These are phyloP conservation scores for Chymomyza procnemis DNA, from an alignment of 2,888 invertebrate species.

Conservation along the genomic window DNA sequence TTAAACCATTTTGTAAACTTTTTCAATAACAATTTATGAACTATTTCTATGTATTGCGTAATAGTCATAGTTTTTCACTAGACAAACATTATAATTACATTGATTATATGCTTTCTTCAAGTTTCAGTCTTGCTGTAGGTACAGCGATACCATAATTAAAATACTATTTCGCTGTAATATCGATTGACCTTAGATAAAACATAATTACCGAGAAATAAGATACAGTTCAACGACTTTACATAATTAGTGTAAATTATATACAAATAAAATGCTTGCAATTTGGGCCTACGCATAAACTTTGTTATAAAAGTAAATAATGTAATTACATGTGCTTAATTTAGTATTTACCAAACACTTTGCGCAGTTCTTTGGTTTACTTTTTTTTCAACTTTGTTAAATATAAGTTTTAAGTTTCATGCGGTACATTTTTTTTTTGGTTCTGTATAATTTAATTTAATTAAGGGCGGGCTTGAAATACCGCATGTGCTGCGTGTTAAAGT, in stretches of 20 bases:
- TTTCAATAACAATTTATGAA: too few species aligned
- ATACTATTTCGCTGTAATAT: background rate
- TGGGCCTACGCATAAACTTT: background rate
- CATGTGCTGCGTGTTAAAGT: conserved; percentile 66
- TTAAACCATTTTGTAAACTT: background rate
- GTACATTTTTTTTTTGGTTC: background rate
- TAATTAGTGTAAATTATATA: background rate
- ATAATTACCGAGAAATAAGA: background rate
- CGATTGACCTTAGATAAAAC: too few species aligned
- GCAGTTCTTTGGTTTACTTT: background rate
- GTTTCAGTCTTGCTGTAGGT: background rate
- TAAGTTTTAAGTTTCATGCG: background rate
- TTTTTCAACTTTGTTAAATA: background rate
- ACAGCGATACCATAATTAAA: background rate
- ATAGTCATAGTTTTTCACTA: background rate
- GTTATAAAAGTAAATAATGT: background rate
- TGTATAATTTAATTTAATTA: conserved; percentile 55
- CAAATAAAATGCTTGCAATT: background rate
- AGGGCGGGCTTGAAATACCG: conserved; percentile 42
- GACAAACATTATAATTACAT: background rate
- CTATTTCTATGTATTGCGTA: background rate
- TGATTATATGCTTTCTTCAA: background rate
- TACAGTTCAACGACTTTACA: background rate
- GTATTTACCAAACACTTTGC: background rate
- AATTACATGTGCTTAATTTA: background rate